Evolutionary conservation across 2,113 vertebrate genomes (phyloP), one percentile per base, ranked within the genome.

Genomic region (Tursiops truncatus): DNA sequence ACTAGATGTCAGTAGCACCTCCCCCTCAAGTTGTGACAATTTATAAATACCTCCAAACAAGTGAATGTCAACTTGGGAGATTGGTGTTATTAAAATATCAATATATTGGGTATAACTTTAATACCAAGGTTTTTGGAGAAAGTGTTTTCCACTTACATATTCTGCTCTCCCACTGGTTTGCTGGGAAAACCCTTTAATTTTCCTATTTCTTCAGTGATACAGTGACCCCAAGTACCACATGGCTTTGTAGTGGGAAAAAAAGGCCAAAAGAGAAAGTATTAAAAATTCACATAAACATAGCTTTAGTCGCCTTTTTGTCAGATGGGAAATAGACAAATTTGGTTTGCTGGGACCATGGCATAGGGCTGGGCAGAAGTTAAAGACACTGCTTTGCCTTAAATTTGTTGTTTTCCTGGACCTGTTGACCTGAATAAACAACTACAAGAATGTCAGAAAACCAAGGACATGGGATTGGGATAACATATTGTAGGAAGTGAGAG

Each of bases 321-420:
- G 80, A 28, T 36, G 88, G 77, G 65, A 97, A 93, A 91, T 15
- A 79, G 89, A 91, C 9, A 79, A 60, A 81, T 93, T 89, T 86
- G 62, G 25, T 77, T 93, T 77, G 15, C 33, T 70, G 81, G 95
- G 63, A 90, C 76, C 53, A 67, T 36, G 67, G 41, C 83, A 62
- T 12, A 74, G 67, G 31, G 26, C 38, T 95, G 67, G 36, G 80
- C 31, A 88, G 56, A 86, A 77, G 80, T 82, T 63, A 87, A 70
- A 76, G 68, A 73, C 8, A 87, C 31, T 68, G 21, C 25, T 96
- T 87, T 80, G 18, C 56, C 50, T 80, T 74, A 23, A 76, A 60
- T 70, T 53, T 56, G 67, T 17, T 80, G 13, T 88, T 25, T 92
- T 91, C 25, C 28, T 81, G 70, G 70, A 76, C 44, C 74, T 96